Percentiles rank a stretch among this genome's conserved stretches.
Evolutionary conservation across 37 sponge, comb jelly and placozoan genomes (phyloP).

Genomic region (Ephydatia muelleri): DNA sequence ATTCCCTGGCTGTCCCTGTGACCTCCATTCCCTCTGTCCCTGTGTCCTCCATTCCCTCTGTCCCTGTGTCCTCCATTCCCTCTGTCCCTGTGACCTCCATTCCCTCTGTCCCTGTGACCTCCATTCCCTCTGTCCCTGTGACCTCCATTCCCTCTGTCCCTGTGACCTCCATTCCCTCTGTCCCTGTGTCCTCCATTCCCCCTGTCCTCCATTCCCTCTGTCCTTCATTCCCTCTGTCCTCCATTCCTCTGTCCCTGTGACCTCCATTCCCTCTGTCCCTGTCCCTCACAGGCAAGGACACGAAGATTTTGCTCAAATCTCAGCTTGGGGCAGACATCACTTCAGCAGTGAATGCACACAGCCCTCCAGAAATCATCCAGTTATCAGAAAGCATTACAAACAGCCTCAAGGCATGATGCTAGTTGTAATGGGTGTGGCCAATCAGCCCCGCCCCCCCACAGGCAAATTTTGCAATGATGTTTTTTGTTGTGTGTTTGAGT

Average conservation of each 20-base stretch:
- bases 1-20: background rate
- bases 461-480: background rate
- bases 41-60: background rate
- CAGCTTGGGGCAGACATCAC: constrained; percentile 18
- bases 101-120: background rate
- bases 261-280: background rate
- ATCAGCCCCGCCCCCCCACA: background rate
- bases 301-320: constrained; percentile 30
- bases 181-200: background rate
- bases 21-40: background rate
- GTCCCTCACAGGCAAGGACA: constrained; percentile 26
- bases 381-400: constrained; percentile 27
- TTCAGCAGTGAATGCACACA: background rate
- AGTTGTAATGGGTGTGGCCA: background rate
- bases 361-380: constrained; percentile 39
- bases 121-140: no score
- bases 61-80: background rate
- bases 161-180: background rate
- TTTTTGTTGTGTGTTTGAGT: background rate
- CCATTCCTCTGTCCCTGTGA: no score
- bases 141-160: background rate
- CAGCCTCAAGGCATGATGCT: constrained; percentile 20
- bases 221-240: background rate
- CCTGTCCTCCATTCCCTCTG: background rate
- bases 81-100: no score